Evolutionary conservation across 2,113 vertebrate genomes (phyloP).

Genomic region (Aythya baeri): DNA sequence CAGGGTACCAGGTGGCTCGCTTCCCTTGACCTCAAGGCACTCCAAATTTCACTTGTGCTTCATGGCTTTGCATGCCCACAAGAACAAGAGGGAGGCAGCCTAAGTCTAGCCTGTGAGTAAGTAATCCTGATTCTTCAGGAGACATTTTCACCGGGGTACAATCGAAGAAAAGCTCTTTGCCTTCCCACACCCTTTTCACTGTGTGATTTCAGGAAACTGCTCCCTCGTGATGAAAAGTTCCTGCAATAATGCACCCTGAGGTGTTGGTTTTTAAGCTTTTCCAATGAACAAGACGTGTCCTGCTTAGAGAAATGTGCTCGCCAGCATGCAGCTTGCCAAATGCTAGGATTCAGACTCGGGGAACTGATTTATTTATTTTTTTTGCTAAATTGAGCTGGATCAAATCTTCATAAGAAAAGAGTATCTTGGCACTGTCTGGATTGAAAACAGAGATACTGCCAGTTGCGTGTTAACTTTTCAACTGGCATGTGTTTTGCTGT

Average conservation of each 20-base stretch:
- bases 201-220: conserved; percentile 44
- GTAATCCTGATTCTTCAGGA: not conserved
- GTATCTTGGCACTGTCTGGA: conserved; percentile 16
- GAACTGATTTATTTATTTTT: not conserved
- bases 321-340: conserved; percentile 21
- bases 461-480: conserved; percentile 27
- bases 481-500: conserved; percentile 14
- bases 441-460: conserved; percentile 32
- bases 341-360: not conserved
- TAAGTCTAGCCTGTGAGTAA: not conserved
- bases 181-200: not conserved
- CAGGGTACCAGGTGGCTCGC: not conserved
- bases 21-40: not conserved
- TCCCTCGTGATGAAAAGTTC: conserved; percentile 34
- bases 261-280: conserved; percentile 57
- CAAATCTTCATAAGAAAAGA: not conserved
- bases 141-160: not conserved
- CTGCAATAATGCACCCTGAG: conserved; percentile 32
- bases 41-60: not conserved
- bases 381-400: conserved; percentile 18
- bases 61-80: rapidly evolving
- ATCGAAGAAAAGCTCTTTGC: not conserved
- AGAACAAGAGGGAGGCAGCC: not conserved
- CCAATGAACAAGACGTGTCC: conserved; percentile 42
- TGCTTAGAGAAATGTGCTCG: conserved; percentile 13